Base-by-base conservation (phyloP, 2,797 vertebrate genomes). In the Cebuella pygmaea region DNA sequence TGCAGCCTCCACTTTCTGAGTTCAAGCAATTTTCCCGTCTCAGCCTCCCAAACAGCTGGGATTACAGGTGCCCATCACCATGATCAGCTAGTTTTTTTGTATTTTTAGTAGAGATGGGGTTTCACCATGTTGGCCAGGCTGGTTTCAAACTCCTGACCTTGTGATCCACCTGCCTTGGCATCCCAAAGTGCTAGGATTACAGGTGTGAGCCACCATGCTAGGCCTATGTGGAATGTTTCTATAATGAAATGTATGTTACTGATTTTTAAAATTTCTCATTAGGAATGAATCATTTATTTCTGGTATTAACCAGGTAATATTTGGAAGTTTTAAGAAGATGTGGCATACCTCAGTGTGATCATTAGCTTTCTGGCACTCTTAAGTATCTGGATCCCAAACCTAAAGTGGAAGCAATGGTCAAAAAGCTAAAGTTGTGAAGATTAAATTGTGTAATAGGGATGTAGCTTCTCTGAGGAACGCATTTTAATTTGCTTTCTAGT, bases 221-320 rank as follows among this genome's bases (percentile, higher is more conserved):
- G 52, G 52, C 20, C 20, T 55, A 55, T 55, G 46, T 93, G 48
- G 36, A 81, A 12, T 95, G 79, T 84, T 89, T 92, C 70, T 78
- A 20, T 91, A 80, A 88, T 79, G 52, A 84, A 95, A 88, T 92
- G 44, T 72, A 26, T 95, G 30, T 92, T 70, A 76, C 22, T 86
- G 36, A 82, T 82, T 89, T 95, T 24, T 92, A 72, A 88, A 92
- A 41, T 82, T 90, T 90, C 19, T 82, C n/a, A 74, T 75, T 89
- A 96, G 55, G 44, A 88, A 64, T 75, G 11, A 88, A 50, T 83
- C 41, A 80, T 30, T 83, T 95, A n/a, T 94, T 96, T 94, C 22
- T 92, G 46, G 74, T 81, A 89, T 72, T 97, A 50, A 88, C 2
- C 39, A 91, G 79, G 52, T 88, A 94, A 81, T 90, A 70, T 90